A percentile compares a stretch with the other conserved stretches of the same genome.
These are phyloP conservation scores for Sipha flava DNA, from an alignment of 1,140 invertebrate genomes.

Conservation along the genomic window DNA sequence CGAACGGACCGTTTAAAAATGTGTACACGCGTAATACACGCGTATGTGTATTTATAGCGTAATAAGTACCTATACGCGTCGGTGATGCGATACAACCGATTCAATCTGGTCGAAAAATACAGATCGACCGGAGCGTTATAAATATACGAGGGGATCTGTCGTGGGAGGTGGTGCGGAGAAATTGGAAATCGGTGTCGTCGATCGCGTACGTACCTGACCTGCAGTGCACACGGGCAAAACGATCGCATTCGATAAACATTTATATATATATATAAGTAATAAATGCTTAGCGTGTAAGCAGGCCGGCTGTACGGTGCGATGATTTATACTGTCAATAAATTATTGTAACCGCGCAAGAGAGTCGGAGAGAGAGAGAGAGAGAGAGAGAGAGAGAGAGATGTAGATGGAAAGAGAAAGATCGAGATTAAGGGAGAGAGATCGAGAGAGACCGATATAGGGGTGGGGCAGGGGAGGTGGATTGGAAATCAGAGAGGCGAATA, in stretches of 20 bases:
- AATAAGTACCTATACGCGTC: no score
- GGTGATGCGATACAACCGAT: no score
- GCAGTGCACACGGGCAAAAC: neutral
- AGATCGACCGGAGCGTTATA: no score
- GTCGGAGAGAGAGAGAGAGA: neutral
- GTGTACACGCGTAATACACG: no score
- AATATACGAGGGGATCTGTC: neutral
- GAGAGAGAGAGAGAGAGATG: neutral
- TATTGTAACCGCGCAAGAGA: neutral
- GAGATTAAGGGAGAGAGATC: neutral
- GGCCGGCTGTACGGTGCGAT: neutral
- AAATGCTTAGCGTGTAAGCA: neutral
- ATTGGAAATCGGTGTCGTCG: neutral
- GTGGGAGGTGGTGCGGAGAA: neutral
- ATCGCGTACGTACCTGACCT: neutral
- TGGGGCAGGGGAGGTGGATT: neutral
- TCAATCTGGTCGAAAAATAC: no score
- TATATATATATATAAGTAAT: neutral
- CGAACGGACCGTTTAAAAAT: neutral
- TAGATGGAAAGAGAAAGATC: neutral
- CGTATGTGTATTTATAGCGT: no score
- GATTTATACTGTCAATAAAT: constrained; percentile 31
- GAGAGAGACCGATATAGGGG: no score
- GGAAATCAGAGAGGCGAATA: constrained; percentile 1
- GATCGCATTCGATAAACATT: neutral